These are phyloP conservation scores for Lasioglossum morio DNA, from an alignment of 2,888 invertebrate species.

Conservation along the genomic window DNA sequence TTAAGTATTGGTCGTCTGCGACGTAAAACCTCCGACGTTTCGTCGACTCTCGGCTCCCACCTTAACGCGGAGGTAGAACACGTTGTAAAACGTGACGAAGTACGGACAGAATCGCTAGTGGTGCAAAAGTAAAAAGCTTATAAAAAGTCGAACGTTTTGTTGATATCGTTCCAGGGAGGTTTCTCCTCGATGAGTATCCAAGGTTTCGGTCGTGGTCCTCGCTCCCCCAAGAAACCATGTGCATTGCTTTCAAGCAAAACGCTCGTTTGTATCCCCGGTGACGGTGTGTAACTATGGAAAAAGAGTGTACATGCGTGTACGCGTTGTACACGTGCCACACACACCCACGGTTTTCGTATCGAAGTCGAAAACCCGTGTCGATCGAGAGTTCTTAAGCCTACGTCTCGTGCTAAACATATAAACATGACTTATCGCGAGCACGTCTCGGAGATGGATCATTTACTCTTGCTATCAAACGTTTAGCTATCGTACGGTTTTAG, in stretches of 20 bases:
- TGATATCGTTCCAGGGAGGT: slow-evolving; percentile 18
- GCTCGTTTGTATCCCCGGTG: not conserved
- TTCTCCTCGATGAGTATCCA: slow-evolving; percentile 24
- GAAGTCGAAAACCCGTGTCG: slow-evolving; percentile 20
- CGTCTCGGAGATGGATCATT: slow-evolving; percentile 7
- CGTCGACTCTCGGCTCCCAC: slow-evolving; percentile 18
- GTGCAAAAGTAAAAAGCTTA: slow-evolving; percentile 65
- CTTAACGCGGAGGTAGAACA: slow-evolving; percentile 30
- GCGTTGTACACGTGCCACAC: slow-evolving; percentile 13
- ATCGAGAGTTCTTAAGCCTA: slow-evolving; percentile 15
- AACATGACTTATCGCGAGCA: not conserved
- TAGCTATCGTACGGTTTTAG: not conserved
- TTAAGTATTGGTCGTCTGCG: slow-evolving; percentile 40
- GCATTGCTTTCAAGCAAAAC: not conserved
- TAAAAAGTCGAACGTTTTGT: slow-evolving; percentile 49
- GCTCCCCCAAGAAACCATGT: not conserved
- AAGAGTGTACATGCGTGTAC: not conserved
- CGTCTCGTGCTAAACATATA: not conserved
- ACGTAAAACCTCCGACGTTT: not conserved
- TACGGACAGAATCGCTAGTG: slow-evolving; percentile 54
- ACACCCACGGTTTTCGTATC: not conserved
- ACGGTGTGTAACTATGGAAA: not conserved
- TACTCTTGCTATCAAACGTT: not conserved
- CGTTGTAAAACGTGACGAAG: slow-evolving; percentile 33
- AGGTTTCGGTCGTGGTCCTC: slow-evolving; percentile 10